A percentile compares a stretch with the other conserved stretches of the same genome.
phyloP scores from a whole-genome alignment of 2,888 invertebrate genomes.

The Eurois occulta region DNA sequence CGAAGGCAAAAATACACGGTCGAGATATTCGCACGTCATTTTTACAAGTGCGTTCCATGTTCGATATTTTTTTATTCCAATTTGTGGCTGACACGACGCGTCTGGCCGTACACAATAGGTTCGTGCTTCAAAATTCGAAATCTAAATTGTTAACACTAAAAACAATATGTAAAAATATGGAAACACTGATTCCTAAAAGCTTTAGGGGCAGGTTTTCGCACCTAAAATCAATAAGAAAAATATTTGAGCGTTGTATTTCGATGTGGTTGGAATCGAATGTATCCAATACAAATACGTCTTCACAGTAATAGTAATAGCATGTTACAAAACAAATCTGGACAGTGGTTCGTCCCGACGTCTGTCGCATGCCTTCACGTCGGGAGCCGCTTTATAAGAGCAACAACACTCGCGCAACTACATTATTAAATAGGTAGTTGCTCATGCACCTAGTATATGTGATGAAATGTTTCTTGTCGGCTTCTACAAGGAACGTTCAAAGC shows the following conservation, averaged over 20 bases:
- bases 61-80: conserved; percentile 54
- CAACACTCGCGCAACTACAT: conserved; percentile 69
- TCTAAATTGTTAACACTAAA: conserved; percentile 15
- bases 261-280: neutral
- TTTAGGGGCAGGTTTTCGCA: neutral
- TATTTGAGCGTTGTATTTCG: neutral
- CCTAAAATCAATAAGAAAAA: neutral
- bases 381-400: conserved; percentile 69
- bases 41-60: conserved; percentile 65
- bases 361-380: conserved; percentile 74
- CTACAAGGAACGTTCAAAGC: conserved; percentile 37
- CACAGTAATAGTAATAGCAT: conserved; percentile 29
- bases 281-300: conserved; percentile 32
- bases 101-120: conserved; percentile 22
- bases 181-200: conserved; percentile 7
- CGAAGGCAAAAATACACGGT: conserved; percentile 54
- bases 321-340: conserved; percentile 61
- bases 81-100: conserved; percentile 43
- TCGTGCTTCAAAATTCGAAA: conserved; percentile 13
- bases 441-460: conserved; percentile 63
- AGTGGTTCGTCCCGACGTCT: conserved; percentile 47
- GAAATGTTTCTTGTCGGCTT: conserved; percentile 63
- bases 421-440: conserved; percentile 67
- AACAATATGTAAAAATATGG: conserved; percentile 13
- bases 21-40: conserved; percentile 62